Evolutionary conservation across 2,113 vertebrate genomes (phyloP).

Genomic region (Chamaetylas fuelleborni): DNA sequence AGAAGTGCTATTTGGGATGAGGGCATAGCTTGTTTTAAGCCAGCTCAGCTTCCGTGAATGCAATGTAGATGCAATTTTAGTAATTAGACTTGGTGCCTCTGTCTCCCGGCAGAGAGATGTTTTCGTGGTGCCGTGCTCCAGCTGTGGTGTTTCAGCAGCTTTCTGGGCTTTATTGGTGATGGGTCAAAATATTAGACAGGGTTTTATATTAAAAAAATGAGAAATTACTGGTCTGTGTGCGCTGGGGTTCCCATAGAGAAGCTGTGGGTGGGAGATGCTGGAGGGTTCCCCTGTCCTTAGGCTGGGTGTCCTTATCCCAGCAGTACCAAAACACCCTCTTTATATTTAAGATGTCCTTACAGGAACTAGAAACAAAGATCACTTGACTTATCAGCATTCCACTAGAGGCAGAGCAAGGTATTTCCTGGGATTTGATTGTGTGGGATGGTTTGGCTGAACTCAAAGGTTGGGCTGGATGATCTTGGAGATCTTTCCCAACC

Average conservation of each 20-base stretch:
- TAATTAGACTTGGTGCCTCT: background rate
- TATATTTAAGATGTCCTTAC: background rate
- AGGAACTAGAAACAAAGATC: background rate
- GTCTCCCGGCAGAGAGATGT: background rate
- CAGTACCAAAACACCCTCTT: background rate
- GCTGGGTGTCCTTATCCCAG: background rate
- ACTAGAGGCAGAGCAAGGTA: background rate
- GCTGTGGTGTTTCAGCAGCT: background rate
- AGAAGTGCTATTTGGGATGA: background rate
- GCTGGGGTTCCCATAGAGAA: background rate
- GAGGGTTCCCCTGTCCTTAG: background rate
- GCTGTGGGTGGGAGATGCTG: background rate
- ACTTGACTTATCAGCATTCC: background rate
- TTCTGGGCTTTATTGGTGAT: background rate
- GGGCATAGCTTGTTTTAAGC: background rate
- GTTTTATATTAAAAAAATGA: background rate
- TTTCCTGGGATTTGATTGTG: background rate
- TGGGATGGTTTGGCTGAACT: background rate
- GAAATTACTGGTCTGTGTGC: background rate
- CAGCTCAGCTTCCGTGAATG: background rate
- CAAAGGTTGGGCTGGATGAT: background rate
- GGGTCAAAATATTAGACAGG: background rate
- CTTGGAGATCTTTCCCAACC: background rate
- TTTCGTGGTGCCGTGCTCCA: accelerated
- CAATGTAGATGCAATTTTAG: background rate